A percentile compares a stretch with the other conserved stretches of the same genome.
phyloP scores from a whole-genome alignment of 2,888 invertebrate species.

The Crepidodera aurea region DNA sequence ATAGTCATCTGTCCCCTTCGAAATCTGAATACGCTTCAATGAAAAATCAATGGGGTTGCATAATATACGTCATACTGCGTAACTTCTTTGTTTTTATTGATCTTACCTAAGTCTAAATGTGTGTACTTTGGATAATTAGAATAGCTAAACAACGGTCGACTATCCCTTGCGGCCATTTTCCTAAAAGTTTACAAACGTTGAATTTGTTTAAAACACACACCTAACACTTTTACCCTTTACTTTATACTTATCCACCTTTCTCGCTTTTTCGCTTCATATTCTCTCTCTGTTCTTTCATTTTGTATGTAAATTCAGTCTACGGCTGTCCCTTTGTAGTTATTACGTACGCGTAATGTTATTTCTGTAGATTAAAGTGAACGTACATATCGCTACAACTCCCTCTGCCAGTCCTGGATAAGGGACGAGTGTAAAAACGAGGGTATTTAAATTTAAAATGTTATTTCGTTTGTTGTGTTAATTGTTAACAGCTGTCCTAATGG shows the following conservation, averaged over 20 bases:
- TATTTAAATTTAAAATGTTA: too few relatives aligned
- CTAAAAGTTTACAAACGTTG: conserved; percentile 16
- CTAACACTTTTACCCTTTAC: conserved; percentile 13
- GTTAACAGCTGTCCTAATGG: too few relatives aligned
- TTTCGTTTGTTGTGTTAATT: too few relatives aligned
- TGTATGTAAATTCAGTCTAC: conserved; percentile 11
- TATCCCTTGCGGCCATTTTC: conserved; percentile 9
- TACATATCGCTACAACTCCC: conserved; percentile 1
- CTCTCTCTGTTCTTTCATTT: conserved; percentile 17
- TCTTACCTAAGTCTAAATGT: not conserved
- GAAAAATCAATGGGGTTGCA: too few relatives aligned
- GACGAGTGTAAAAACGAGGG: too few relatives aligned
- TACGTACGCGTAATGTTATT: conserved; percentile 11
- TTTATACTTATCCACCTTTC: conserved; percentile 14
- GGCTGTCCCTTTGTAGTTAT: conserved; percentile 14
- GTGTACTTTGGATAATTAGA: conserved; percentile 7
- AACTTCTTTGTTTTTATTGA: too few relatives aligned
- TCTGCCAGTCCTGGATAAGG: not conserved
- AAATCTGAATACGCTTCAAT: too few relatives aligned
- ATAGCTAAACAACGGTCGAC: conserved; percentile 10
- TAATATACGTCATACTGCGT: too few relatives aligned
- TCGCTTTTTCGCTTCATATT: conserved; percentile 1
- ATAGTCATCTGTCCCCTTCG: too few relatives aligned
- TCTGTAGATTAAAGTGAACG: conserved; percentile 11
- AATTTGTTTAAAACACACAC: conserved; percentile 17